A percentile compares a stretch with the other conserved stretches of the same genome.
phyloP scores from a whole-genome alignment of 2,888 invertebrate species.

The Archaeoteleia sp. region DNA sequence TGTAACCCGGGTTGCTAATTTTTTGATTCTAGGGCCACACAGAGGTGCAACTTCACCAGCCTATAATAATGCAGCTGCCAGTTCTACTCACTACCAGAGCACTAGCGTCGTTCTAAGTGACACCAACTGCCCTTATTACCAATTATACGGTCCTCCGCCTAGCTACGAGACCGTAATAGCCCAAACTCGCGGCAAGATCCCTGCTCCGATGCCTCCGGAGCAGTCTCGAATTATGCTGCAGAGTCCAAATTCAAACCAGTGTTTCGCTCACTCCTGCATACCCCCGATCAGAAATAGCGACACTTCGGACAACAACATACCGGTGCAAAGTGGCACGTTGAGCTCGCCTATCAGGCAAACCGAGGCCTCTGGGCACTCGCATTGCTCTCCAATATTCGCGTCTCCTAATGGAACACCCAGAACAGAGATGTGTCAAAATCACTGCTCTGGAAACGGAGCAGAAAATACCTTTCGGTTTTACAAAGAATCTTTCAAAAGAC shows the following conservation, averaged over 20 bases:
- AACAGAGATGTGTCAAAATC: constrained; percentile 46
- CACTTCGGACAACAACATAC: constrained; percentile 30
- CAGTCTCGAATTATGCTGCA: constrained; percentile 53
- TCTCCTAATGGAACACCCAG: constrained; percentile 10
- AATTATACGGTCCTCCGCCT: constrained; percentile 76
- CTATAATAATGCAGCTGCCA: constrained; percentile 64
- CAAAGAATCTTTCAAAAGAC: constrained; percentile 44
- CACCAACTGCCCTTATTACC: constrained; percentile 74
- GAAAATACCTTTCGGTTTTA: constrained; percentile 48
- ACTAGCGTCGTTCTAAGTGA: constrained; percentile 71
- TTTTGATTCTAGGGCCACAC: constrained; percentile 63
- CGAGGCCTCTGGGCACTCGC: constrained; percentile 48
- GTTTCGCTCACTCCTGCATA: constrained; percentile 62
- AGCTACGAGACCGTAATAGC: constrained; percentile 76
- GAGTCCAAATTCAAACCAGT: constrained; percentile 57
- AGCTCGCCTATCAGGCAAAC: constrained; percentile 53
- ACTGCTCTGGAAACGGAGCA: constrained; percentile 50
- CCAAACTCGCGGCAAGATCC: constrained; percentile 68
- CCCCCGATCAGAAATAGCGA: constrained; percentile 48
- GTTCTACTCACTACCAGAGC: constrained; percentile 69
- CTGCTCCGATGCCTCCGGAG: constrained; percentile 66
- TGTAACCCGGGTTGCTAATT: no score
- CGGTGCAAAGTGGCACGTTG: constrained; percentile 48
- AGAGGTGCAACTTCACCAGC: constrained; percentile 63
- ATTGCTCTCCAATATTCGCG: constrained; percentile 55